These are phyloP conservation scores for Melanotaenia boesemani DNA, from an alignment of 2,797 vertebrate species.

Conservation along the genomic window DNA sequence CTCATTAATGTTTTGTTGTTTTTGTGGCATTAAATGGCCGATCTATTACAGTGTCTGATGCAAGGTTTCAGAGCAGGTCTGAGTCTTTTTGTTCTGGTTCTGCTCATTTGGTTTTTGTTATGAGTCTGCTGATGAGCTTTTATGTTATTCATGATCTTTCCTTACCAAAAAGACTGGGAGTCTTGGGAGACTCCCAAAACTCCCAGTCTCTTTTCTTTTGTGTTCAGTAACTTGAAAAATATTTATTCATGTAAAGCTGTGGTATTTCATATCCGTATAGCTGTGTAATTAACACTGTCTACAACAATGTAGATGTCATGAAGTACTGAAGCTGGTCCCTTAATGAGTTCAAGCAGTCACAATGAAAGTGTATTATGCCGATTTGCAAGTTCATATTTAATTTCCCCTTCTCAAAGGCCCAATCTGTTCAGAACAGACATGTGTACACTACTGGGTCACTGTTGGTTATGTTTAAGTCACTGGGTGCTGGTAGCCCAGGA, in stretches of 20 bases:
- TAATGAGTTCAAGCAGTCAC: too few relatives aligned
- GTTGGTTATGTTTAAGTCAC: too few relatives aligned
- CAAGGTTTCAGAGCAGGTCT: neutral
- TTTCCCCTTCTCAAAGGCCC: neutral
- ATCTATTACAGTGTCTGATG: neutral
- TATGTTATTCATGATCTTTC: too few relatives aligned
- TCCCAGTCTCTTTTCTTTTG: neutral
- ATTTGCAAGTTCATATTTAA: neutral
- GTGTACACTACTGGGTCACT: too few relatives aligned
- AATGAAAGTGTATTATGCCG: too few relatives aligned
- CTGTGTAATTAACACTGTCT: neutral
- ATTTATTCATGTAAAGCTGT: neutral
- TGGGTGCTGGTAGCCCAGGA: too few relatives aligned
- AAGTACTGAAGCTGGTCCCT: too few relatives aligned
- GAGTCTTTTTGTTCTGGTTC: neutral
- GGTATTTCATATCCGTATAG: neutral
- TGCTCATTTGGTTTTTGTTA: neutral
- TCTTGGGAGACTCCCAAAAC: neutral
- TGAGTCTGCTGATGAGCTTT: neutral
- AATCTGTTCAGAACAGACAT: too few relatives aligned
- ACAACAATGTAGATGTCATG: too few relatives aligned
- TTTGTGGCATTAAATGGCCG: constrained; percentile 8
- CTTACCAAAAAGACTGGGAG: too few relatives aligned
- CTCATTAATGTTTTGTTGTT: constrained; percentile 18
- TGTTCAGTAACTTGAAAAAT: too few relatives aligned